These are phyloP conservation scores for Diabrotica undecimpunctata DNA, from an alignment of 1,140 invertebrate species.

Conservation along the genomic window DNA sequence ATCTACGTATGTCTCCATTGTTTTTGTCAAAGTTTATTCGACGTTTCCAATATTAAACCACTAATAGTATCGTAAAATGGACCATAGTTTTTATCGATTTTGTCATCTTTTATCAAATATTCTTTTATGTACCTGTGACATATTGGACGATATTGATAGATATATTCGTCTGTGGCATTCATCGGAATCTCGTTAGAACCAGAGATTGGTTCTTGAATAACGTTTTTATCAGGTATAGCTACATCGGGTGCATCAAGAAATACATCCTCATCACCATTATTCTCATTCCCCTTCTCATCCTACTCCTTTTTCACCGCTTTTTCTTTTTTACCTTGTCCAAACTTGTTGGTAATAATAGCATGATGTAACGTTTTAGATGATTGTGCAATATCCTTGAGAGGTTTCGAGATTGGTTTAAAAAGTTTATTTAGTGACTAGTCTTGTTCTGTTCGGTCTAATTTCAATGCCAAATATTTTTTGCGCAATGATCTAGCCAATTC, in stretches of 20 bases:
- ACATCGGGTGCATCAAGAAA: neutral
- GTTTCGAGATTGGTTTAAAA: neutral
- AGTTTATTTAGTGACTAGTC: neutral
- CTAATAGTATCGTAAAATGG: too few relatives aligned
- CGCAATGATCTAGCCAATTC: neutral
- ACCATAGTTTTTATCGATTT: neutral
- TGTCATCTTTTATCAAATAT: neutral
- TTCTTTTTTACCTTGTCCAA: neutral
- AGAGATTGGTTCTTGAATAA: too few relatives aligned
- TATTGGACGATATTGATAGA: neutral
- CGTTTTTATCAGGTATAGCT: neutral
- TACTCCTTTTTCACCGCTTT: neutral
- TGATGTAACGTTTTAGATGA: neutral
- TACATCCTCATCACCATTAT: neutral
- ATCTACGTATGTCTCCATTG: neutral
- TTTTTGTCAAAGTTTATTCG: neutral
- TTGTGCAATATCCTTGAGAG: neutral
- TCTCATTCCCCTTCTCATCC: neutral
- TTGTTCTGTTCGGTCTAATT: neutral
- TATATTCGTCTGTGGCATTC: too few relatives aligned
- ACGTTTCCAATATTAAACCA: neutral
- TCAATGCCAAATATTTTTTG: constrained; percentile 5
- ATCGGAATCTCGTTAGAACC: too few relatives aligned
- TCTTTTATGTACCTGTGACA: too few relatives aligned
- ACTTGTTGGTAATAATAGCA: neutral